These are phyloP conservation scores for Leucophenga varia DNA, from an alignment of 1,140 invertebrate species.

Conservation along the genomic window DNA sequence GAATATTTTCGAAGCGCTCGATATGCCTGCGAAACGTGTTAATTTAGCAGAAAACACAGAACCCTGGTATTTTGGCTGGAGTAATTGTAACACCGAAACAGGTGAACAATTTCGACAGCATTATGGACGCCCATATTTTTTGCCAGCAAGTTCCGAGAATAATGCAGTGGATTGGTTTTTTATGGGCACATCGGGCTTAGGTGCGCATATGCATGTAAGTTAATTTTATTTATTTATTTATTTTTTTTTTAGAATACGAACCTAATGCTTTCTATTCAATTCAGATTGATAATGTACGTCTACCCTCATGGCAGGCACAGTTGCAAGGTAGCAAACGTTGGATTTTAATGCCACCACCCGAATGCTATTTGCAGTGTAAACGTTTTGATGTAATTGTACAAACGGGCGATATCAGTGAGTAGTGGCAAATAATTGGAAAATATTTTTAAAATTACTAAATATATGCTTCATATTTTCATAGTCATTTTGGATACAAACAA, in stretches of 20 bases:
- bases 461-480: slow-evolving; percentile 57
- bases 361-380: slow-evolving; percentile 79
- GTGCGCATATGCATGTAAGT: slow-evolving; percentile 89
- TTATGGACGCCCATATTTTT: slow-evolving; percentile 84
- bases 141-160: slow-evolving; percentile 79
- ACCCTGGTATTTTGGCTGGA: slow-evolving; percentile 92
- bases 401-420: slow-evolving; percentile 86
- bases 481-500: slow-evolving; percentile 90
- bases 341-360: slow-evolving; percentile 83
- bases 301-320: slow-evolving; percentile 95
- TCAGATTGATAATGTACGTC: slow-evolving; percentile 86
- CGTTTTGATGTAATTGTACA: slow-evolving; percentile 71
- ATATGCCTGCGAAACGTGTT: slow-evolving; percentile 71
- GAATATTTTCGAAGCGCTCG: slow-evolving; percentile 74
- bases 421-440: neutral
- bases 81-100: slow-evolving; percentile 83
- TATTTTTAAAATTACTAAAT: neutral
- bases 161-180: slow-evolving; percentile 94
- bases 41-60: slow-evolving; percentile 62
- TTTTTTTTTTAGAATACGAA: neutral
- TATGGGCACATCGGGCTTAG: slow-evolving; percentile 90
- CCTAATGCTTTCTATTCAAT: slow-evolving; percentile 14
- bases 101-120: slow-evolving; percentile 74
- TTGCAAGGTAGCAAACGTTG: slow-evolving; percentile 82
- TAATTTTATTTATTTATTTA: neutral